Percentiles rank a stretch among this genome's conserved stretches.
Evolutionary conservation across 2,113 vertebrate species (phyloP).

Genomic region (Hippocampus mohnikei): DNA sequence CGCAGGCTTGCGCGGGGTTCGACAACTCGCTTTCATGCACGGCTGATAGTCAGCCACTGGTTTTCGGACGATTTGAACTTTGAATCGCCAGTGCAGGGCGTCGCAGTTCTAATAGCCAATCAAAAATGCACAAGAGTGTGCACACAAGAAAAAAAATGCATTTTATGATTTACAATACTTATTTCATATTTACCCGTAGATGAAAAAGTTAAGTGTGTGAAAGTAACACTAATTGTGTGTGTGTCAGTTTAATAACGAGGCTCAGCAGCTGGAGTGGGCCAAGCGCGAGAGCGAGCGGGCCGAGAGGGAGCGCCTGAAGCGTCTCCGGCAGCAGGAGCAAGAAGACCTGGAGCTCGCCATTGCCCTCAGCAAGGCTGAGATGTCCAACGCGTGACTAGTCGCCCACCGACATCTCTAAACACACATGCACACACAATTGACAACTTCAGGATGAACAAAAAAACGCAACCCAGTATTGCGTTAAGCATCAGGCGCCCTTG

Average conservation of each 20-base stretch:
- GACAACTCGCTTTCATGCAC: no score
- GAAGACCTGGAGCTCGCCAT: slow-evolving; percentile 97
- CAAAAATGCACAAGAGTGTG: no score
- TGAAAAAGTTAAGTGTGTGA: no score
- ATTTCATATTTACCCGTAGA: no score
- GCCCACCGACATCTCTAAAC: background rate
- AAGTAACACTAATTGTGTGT: background rate
- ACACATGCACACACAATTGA: background rate
- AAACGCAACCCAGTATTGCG: background rate
- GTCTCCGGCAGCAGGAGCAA: slow-evolving; percentile 91
- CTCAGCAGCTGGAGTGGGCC: slow-evolving; percentile 97
- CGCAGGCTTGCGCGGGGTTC: no score
- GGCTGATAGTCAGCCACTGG: no score
- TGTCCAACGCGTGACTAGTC: slow-evolving; percentile 82
- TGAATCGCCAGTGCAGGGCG: no score
- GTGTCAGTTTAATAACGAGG: slow-evolving; percentile 92
- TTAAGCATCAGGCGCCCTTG: background rate
- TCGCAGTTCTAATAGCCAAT: no score
- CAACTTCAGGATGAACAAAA: background rate
- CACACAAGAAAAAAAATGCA: no score
- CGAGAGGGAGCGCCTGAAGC: slow-evolving; percentile 88
- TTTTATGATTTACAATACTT: no score
- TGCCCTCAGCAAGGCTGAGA: slow-evolving; percentile 97
- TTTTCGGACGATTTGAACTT: no score
- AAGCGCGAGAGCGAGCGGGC: slow-evolving; percentile 94